Conservation (phyloP, 1,140 invertebrate species). For the Diabrotica undecimpunctata region DNA sequence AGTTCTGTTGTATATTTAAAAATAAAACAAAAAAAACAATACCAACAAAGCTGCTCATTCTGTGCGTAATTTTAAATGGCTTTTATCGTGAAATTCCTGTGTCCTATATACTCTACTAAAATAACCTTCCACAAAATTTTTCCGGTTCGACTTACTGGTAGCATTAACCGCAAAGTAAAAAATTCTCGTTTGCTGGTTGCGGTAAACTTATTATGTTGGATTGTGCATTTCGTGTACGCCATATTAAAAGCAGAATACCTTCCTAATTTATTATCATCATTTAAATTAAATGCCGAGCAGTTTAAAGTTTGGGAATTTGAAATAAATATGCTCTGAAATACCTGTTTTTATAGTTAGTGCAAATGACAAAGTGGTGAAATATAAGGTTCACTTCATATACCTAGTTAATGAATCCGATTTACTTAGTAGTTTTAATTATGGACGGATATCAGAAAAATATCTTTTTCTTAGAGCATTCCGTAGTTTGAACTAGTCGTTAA, state of each 20-base stretch:
- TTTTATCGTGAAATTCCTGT: too few relatives aligned
- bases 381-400: background rate
- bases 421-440: too few relatives aligned
- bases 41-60: too few relatives aligned
- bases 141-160: background rate
- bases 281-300: background rate
- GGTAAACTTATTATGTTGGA: background rate
- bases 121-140: background rate
- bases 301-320: background rate
- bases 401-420: background rate
- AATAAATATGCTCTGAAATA: background rate
- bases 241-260: slow-evolving; percentile 3
- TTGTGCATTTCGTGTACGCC: background rate
- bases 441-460: too few relatives aligned
- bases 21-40: too few relatives aligned
- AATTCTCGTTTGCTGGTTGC: background rate
- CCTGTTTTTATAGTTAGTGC: background rate
- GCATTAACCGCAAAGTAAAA: background rate
- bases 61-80: too few relatives aligned
- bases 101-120: too few relatives aligned
- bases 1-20: too few relatives aligned
- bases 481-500: too few relatives aligned
- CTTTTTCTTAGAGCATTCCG: too few relatives aligned
- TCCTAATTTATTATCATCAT: slow-evolving; percentile 3
- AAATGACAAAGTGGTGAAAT: slow-evolving; percentile 1